These are phyloP conservation scores for Conus canariensis DNA, from an alignment of 2,888 invertebrate species.

Conservation along the genomic window DNA sequence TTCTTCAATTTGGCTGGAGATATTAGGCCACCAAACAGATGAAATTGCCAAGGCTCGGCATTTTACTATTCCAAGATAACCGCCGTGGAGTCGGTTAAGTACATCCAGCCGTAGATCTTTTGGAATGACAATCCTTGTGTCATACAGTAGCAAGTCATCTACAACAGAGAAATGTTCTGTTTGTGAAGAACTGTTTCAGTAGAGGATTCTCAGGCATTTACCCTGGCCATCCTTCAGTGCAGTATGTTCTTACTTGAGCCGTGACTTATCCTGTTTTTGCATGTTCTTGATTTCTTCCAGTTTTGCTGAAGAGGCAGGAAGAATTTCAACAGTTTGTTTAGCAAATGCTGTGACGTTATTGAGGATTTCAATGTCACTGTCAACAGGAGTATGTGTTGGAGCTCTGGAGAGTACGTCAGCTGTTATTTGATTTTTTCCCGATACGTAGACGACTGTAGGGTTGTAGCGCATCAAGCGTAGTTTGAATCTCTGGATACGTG, in stretches of 20 bases:
- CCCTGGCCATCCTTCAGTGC: slow-evolving; percentile 1
- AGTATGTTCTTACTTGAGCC: neutral
- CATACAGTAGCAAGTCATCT: slow-evolving; percentile 20
- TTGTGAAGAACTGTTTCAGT: neutral
- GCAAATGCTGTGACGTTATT: neutral
- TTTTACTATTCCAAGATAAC: neutral
- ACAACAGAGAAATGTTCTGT: slow-evolving; percentile 2
- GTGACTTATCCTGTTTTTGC: neutral
- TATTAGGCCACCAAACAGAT: neutral
- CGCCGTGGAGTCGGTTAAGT: neutral
- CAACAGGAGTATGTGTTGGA: neutral
- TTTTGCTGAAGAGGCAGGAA: neutral
- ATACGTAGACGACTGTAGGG: neutral
- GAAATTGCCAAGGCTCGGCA: neutral
- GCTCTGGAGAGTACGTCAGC: slow-evolving; percentile 24
- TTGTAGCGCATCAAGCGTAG: neutral
- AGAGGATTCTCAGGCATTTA: neutral
- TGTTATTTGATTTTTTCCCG: slow-evolving; percentile 1
- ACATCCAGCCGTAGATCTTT: neutral
- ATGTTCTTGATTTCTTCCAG: neutral
- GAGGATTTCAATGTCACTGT: neutral
- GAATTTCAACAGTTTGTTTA: neutral
- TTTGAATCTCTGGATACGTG: slow-evolving; percentile 3
- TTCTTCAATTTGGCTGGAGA: neutral
- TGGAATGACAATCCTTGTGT: slow-evolving; percentile 4